A percentile compares a stretch with the other conserved stretches of the same genome.
phyloP scores from a whole-genome alignment of 2,888 invertebrate genomes.

The Formica aserva region DNA sequence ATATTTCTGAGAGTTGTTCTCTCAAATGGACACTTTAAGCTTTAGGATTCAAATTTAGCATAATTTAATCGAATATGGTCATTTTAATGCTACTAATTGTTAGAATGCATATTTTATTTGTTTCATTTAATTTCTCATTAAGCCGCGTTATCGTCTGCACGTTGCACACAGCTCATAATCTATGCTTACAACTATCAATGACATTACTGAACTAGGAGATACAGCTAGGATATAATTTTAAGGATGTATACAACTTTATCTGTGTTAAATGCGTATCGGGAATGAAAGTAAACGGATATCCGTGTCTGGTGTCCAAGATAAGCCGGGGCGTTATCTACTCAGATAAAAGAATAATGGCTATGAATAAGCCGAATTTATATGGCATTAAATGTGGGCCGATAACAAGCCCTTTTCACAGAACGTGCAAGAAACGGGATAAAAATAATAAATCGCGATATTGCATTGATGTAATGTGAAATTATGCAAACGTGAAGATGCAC shows the following conservation, averaged over 20 bases:
- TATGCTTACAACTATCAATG: conserved; percentile 70
- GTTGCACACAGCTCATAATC: conserved; percentile 65
- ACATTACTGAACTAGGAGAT: conserved; percentile 61
- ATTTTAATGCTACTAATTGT: conserved; percentile 28
- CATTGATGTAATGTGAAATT: conserved; percentile 53
- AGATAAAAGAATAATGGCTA: conserved; percentile 45
- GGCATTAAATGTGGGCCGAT: conserved; percentile 76
- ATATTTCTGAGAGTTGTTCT: conserved; percentile 2
- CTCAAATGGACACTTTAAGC: conserved; percentile 33
- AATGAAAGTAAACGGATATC: conserved; percentile 50
- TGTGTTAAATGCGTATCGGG: conserved; percentile 55
- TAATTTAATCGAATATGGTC: conserved; percentile 7
- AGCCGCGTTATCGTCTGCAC: conserved; percentile 47
- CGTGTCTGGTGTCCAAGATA: conserved; percentile 45
- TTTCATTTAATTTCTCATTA: conserved; percentile 54
- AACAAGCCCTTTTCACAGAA: conserved; percentile 66
- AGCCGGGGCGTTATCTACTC: conserved; percentile 53
- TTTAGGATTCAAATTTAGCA: conserved; percentile 24
- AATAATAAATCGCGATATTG: conserved; percentile 40
- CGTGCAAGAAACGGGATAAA: conserved; percentile 64
- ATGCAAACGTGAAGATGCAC: conserved; percentile 14
- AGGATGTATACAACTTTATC: conserved; percentile 61
- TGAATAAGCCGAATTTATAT: conserved; percentile 60
- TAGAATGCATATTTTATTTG: conserved; percentile 52
- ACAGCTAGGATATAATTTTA: conserved; percentile 61